Evolutionary conservation across 2,888 invertebrate species (phyloP).

Genomic region (Netelia inedita): DNA sequence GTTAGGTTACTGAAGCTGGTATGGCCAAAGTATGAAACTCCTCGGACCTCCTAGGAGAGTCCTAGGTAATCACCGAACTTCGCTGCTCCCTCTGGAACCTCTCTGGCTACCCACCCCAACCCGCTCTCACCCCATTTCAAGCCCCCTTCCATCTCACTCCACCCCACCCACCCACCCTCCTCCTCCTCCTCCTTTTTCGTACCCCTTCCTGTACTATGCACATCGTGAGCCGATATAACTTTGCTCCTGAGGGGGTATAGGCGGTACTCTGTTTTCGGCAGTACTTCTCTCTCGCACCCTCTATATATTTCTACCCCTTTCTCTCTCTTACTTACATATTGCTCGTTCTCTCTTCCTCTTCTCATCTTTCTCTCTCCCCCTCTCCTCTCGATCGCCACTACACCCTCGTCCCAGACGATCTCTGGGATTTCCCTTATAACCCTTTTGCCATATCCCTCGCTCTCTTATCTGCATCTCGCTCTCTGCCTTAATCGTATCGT

Average conservation of each 20-base stretch:
- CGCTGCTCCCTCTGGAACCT: constrained; percentile 83
- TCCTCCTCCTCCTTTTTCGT: constrained; percentile 67
- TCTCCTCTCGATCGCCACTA: constrained; percentile 44
- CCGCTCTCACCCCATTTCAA: constrained; percentile 42
- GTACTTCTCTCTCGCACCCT: constrained; percentile 40
- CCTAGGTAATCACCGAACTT: constrained; percentile 85
- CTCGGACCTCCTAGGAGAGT: constrained; percentile 82
- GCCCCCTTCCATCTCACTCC: constrained; percentile 1
- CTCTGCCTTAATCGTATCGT: constrained; percentile 60
- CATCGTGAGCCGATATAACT: constrained; percentile 83
- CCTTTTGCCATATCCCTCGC: constrained; percentile 10
- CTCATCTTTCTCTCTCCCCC: constrained; percentile 46
- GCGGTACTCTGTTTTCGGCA: constrained; percentile 75
- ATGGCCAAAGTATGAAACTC: constrained; percentile 84
- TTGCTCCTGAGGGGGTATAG: constrained; percentile 83
- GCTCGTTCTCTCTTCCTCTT: constrained; percentile 33
- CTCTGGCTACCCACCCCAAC: constrained; percentile 72
- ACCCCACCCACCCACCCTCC: constrained; percentile 51
- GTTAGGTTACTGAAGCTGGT: constrained; percentile 82
- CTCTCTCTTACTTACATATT: constrained; percentile 59
- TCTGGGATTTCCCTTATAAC: constrained; percentile 34
- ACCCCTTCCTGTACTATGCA: constrained; percentile 53
- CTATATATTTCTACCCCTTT: constrained; percentile 42
- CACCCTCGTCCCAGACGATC: constrained; percentile 45
- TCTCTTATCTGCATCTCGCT: constrained; percentile 11